Evolutionary conservation across 2,113 vertebrate genomes (phyloP).

Genomic region (Anoplopoma fimbria): DNA sequence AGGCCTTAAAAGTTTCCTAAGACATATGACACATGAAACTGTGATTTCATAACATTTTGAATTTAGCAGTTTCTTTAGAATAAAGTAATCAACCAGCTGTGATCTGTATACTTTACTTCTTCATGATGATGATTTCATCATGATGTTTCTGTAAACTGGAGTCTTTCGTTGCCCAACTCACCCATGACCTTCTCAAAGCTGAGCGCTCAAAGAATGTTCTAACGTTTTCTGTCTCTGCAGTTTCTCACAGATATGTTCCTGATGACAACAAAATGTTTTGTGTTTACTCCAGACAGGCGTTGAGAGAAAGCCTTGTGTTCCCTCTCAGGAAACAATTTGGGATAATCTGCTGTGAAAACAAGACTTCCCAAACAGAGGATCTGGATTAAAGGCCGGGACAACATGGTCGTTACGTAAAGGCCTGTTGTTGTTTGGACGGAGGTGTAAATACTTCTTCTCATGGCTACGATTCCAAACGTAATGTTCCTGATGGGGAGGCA

Average conservation of each 20-base stretch:
- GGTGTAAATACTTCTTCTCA: constrained; percentile 36
- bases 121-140: not conserved
- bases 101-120: no score
- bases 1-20: no score
- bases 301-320: not conserved
- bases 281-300: not conserved
- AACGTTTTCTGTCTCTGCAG: no score
- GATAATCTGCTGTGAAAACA: constrained; percentile 37
- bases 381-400: constrained; percentile 28
- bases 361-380: constrained; percentile 17
- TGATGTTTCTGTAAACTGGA: no score
- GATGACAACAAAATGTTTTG: not conserved
- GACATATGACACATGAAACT: no score
- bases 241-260: no score
- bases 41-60: no score
- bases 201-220: no score
- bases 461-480: constrained; percentile 47
- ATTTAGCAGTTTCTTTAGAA: no score
- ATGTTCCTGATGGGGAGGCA: constrained; percentile 41
- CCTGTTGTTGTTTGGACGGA: constrained; percentile 37
- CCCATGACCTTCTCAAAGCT: no score
- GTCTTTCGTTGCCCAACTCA: no score
- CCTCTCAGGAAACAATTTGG: not conserved
- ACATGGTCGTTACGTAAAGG: constrained; percentile 20
- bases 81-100: no score